Evolutionary conservation across 2,113 vertebrate species (phyloP).

Genomic region (Gadus macrocephalus): DNA sequence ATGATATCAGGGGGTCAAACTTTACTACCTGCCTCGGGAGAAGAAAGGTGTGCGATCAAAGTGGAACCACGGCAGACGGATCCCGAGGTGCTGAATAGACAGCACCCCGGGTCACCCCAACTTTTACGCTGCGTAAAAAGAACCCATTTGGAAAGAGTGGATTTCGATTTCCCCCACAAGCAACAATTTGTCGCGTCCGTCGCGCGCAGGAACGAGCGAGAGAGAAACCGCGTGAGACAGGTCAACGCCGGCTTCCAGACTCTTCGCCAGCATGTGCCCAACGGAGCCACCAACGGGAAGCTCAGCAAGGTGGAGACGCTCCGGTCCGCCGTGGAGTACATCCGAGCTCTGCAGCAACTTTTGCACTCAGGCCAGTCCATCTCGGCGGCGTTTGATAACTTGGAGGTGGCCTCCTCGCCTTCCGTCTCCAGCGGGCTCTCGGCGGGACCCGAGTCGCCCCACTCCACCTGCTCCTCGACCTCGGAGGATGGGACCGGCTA

Average conservation of each 20-base stretch:
- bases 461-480: conserved; percentile 61
- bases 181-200: conserved; percentile 78
- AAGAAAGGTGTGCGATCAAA: conserved; percentile 35
- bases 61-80: conserved; percentile 20
- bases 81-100: conserved; percentile 76
- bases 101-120: conserved; percentile 81
- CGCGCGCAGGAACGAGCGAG: conserved; percentile 90
- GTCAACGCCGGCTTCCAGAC: conserved; percentile 97
- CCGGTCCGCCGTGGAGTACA: conserved; percentile 93
- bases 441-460: conserved; percentile 77
- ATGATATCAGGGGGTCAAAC: conserved; percentile 35
- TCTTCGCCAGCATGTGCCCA: conserved; percentile 90
- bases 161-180: conserved; percentile 55
- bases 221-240: conserved; percentile 91
- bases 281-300: conserved; percentile 91
- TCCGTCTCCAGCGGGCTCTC: conserved; percentile 64
- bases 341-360: conserved; percentile 88
- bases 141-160: conserved; percentile 76
- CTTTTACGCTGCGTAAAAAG: conserved; percentile 86
- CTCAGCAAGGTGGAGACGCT: conserved; percentile 98
- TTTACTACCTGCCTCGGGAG: conserved; percentile 21
- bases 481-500: conserved; percentile 87
- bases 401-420: conserved; percentile 70
- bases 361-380: conserved; percentile 42
- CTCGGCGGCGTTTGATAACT: conserved; percentile 74